Evolutionary conservation across 2,888 invertebrate genomes (phyloP).

Genomic region (Alitta virens): DNA sequence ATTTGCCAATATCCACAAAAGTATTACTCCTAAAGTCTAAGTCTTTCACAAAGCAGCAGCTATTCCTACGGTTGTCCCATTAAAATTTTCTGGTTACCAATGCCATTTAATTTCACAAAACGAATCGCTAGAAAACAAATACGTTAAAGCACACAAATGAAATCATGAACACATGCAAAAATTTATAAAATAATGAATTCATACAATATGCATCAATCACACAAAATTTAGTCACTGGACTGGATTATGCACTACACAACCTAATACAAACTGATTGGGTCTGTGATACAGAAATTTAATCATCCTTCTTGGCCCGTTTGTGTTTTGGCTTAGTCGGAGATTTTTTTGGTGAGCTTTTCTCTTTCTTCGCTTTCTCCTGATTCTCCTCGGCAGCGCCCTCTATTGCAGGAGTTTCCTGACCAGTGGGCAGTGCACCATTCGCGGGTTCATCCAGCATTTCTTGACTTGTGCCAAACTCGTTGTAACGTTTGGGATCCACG

Average conservation of each 20-base stretch:
- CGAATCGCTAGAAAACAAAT: too few relatives aligned
- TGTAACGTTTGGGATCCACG: conserved; percentile 88
- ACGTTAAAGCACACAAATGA: too few relatives aligned
- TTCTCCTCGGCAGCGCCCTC: not conserved
- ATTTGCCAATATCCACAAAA: too few relatives aligned
- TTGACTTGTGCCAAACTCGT: conserved; percentile 97
- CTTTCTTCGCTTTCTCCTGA: not conserved
- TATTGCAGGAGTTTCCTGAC: not conserved
- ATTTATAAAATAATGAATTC: too few relatives aligned
- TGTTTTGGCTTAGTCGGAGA: conserved; percentile 6
- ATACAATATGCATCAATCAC: too few relatives aligned
- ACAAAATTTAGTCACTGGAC: too few relatives aligned
- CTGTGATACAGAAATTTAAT: not conserved
- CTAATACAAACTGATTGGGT: not conserved
- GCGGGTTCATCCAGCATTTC: conserved; percentile 70
- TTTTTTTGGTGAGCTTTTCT: not conserved
- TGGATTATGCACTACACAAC: not conserved
- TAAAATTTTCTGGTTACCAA: too few relatives aligned
- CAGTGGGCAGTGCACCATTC: not conserved
- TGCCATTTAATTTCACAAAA: too few relatives aligned
- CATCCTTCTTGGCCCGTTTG: conserved; percentile 13
- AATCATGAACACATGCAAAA: too few relatives aligned
- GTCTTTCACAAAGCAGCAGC: too few relatives aligned
- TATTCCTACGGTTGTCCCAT: too few relatives aligned
- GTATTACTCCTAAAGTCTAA: too few relatives aligned